phyloP scores from a whole-genome alignment of 2,888 invertebrate genomes.

The Tachystola acroxantha region DNA sequence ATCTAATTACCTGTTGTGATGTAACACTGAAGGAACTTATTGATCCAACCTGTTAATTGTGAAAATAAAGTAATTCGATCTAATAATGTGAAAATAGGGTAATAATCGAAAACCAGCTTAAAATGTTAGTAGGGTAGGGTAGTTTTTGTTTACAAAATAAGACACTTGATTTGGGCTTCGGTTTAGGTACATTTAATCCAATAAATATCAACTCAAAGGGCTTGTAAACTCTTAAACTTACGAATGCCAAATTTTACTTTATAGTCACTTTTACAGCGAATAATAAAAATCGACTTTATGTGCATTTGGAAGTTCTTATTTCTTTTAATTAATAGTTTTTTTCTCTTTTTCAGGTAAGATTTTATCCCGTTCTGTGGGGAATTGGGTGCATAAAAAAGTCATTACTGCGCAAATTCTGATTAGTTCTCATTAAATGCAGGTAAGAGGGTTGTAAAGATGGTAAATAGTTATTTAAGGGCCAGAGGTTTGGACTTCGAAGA shows the following conservation, averaged over 20 bases:
- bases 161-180: neutral
- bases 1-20: no score
- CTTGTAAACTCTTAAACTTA: slow-evolving; percentile 14
- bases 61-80: no score
- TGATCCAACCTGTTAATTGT: no score
- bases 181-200: neutral
- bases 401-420: slow-evolving; percentile 19
- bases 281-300: slow-evolving; percentile 32
- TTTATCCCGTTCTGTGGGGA: slow-evolving; percentile 15
- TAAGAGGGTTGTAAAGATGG: slow-evolving; percentile 13
- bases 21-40: no score
- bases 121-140: no score
- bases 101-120: no score
- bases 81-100: no score
- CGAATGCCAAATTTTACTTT: slow-evolving; percentile 28
- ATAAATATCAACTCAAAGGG: slow-evolving; percentile 8
- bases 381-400: slow-evolving; percentile 17
- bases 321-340: slow-evolving; percentile 34
- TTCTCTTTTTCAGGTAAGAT: slow-evolving; percentile 43
- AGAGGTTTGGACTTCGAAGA: slow-evolving; percentile 4
- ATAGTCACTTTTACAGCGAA: slow-evolving; percentile 22
- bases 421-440: slow-evolving; percentile 14
- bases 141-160: no score
- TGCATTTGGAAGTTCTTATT: slow-evolving; percentile 20
- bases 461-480: slow-evolving; percentile 11